phyloP scores from a whole-genome alignment of 2,888 invertebrate genomes.

The Eilema depressum region DNA sequence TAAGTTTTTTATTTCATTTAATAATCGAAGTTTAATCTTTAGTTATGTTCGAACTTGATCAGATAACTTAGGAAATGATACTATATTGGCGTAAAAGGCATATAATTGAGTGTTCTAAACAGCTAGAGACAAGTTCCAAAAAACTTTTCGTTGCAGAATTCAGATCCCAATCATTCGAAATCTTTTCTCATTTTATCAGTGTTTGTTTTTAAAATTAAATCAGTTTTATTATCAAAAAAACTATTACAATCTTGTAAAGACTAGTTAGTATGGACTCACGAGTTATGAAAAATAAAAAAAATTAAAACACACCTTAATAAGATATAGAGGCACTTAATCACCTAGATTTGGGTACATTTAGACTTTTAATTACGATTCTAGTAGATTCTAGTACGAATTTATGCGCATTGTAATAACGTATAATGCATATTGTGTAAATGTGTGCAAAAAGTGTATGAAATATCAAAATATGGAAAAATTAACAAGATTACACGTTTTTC shows the following conservation, averaged over 20 bases:
- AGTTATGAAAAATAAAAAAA: not conserved
- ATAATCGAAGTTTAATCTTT: not conserved
- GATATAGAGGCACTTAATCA: not conserved
- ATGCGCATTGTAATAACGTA: not conserved
- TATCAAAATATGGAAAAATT: not conserved
- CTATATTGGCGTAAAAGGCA: not conserved
- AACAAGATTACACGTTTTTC: constrained; percentile 10
- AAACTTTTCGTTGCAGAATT: no score
- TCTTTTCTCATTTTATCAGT: no score
- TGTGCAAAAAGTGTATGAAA: not conserved
- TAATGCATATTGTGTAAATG: not conserved
- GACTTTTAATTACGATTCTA: not conserved
- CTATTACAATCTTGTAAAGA: not conserved
- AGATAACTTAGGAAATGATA: no score
- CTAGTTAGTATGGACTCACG: not conserved
- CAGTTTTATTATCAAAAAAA: not conserved
- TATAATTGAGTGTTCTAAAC: not conserved
- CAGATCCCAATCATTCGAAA: no score
- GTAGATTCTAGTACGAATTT: not conserved
- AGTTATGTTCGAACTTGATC: no score
- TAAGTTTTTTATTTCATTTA: not conserved
- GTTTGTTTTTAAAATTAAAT: not conserved
- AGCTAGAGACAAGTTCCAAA: no score
- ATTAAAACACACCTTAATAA: not conserved
- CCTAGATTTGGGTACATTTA: not conserved